Evolutionary conservation across 2,797 vertebrate genomes (phyloP).

Genomic region (Sternarchorhynchus goeldii): DNA sequence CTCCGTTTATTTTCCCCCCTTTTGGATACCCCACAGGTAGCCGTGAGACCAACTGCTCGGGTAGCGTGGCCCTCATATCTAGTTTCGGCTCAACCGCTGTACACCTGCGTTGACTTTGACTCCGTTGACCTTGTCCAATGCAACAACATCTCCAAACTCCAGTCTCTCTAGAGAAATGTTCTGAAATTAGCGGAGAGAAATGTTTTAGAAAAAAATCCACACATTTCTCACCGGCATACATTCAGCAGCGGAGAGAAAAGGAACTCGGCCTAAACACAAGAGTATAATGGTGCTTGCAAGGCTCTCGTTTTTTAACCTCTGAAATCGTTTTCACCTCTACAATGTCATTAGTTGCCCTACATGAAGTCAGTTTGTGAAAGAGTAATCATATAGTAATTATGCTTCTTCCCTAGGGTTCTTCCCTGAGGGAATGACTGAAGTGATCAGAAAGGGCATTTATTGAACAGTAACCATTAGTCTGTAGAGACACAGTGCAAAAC

Average conservation of each 20-base stretch:
- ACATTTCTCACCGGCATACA: slow-evolving; percentile 24
- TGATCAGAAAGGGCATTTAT: slow-evolving; percentile 57
- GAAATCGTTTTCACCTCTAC: slow-evolving; percentile 56
- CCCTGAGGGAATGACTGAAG: slow-evolving; percentile 59
- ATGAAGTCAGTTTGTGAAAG: slow-evolving; percentile 64
- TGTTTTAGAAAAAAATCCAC: slow-evolving; percentile 37
- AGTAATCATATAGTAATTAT: slow-evolving; percentile 54
- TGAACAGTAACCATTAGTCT: slow-evolving; percentile 34
- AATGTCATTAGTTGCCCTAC: slow-evolving; percentile 62
- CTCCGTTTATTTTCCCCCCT: slow-evolving; percentile 59
- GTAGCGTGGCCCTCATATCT: slow-evolving; percentile 40
- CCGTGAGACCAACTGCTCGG: slow-evolving; percentile 37
- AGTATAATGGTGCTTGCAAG: slow-evolving; percentile 61
- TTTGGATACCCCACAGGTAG: slow-evolving; percentile 46
- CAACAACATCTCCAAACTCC: neutral
- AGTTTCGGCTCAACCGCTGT: slow-evolving; percentile 12
- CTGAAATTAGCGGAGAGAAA: slow-evolving; percentile 27
- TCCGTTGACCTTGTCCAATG: neutral
- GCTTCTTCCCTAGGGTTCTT: slow-evolving; percentile 48
- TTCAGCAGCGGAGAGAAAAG: slow-evolving; percentile 42
- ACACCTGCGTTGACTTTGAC: slow-evolving; percentile 26
- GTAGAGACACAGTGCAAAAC: neutral
- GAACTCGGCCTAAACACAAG: slow-evolving; percentile 37
- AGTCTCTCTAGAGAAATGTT: slow-evolving; percentile 7
- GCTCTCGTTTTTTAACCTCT: slow-evolving; percentile 59